These are phyloP conservation scores for Alcedo atthis DNA, from an alignment of 2,797 vertebrate genomes.

Conservation along the genomic window DNA sequence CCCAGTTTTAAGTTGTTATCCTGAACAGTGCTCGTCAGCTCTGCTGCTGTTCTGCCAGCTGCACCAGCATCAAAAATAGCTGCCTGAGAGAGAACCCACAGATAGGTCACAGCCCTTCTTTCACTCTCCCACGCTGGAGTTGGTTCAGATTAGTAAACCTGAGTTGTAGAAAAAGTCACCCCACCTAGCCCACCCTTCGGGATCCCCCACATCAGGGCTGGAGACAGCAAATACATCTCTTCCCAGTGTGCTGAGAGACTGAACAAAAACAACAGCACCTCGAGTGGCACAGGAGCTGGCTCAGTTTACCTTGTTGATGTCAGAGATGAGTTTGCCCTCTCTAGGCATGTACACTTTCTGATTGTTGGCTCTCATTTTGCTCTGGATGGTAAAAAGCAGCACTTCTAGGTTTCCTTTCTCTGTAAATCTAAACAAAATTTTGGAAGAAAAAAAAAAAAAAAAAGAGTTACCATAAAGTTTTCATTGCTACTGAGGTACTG, in stretches of 20 bases:
- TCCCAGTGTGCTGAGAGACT: neutral
- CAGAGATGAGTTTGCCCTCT: slow-evolving; percentile 96
- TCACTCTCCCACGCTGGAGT: neutral
- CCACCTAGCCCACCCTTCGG: neutral
- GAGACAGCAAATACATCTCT: neutral
- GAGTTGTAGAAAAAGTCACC: neutral
- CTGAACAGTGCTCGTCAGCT: neutral
- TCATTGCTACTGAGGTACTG: neutral
- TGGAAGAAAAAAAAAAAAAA: neutral
- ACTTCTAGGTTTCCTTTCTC: slow-evolving; percentile 96
- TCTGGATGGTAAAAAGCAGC: slow-evolving; percentile 95
- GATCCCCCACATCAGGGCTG: neutral
- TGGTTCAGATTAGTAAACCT: accelerated
- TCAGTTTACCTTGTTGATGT: slow-evolving; percentile 90
- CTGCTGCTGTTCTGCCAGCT: slow-evolving; percentile 11
- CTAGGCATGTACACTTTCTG: slow-evolving; percentile 96
- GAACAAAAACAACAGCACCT: neutral
- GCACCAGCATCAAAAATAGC: neutral
- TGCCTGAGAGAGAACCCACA: neutral
- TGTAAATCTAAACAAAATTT: slow-evolving; percentile 85
- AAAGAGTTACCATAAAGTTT: neutral
- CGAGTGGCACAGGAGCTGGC: accelerated
- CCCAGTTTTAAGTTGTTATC: neutral
- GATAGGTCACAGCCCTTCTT: neutral
- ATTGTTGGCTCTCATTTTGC: slow-evolving; percentile 97